A percentile compares a stretch with the other conserved stretches of the same genome.
Evolutionary conservation across 2,888 invertebrate species (phyloP).

Genomic region (Drosophila borealis): DNA sequence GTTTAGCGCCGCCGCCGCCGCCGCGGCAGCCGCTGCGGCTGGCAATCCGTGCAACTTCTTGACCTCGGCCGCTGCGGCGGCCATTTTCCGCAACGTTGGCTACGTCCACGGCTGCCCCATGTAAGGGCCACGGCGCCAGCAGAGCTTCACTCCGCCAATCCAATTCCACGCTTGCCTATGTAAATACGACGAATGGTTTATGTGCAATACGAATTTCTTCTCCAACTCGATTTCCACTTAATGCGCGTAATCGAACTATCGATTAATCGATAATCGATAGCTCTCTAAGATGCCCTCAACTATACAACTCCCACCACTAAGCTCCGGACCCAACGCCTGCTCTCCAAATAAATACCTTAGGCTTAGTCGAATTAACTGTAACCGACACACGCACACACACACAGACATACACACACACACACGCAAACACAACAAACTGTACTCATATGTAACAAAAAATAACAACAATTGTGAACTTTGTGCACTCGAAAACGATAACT

Average conservation of each 20-base stretch:
- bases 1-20: constrained; percentile 71
- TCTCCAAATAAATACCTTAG: constrained; percentile 51
- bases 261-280: constrained; percentile 32
- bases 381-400: constrained; percentile 14
- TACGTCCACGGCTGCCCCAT: constrained; percentile 90
- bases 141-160: background rate
- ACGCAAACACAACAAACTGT: constrained; percentile 10
- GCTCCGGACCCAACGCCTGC: constrained; percentile 5
- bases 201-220: constrained; percentile 65
- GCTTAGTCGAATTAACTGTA: constrained; percentile 73
- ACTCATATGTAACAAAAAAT: constrained; percentile 22
- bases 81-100: constrained; percentile 90
- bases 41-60: constrained; percentile 87
- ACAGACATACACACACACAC: constrained; percentile 3
- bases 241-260: constrained; percentile 14
- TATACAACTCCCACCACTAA: background rate
- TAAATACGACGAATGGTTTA: constrained; percentile 50
- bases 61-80: constrained; percentile 88
- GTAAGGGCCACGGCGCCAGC: constrained; percentile 82
- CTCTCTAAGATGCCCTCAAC: background rate
- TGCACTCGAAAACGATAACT: constrained; percentile 54
- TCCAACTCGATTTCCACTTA: background rate
- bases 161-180: constrained; percentile 52
- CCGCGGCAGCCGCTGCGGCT: constrained; percentile 78
- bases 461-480: constrained; percentile 39